Percentiles rank a stretch among this genome's conserved stretches.
Conservation (phyloP, 2,113 vertebrate species). For the Corythaeola cristata region DNA sequence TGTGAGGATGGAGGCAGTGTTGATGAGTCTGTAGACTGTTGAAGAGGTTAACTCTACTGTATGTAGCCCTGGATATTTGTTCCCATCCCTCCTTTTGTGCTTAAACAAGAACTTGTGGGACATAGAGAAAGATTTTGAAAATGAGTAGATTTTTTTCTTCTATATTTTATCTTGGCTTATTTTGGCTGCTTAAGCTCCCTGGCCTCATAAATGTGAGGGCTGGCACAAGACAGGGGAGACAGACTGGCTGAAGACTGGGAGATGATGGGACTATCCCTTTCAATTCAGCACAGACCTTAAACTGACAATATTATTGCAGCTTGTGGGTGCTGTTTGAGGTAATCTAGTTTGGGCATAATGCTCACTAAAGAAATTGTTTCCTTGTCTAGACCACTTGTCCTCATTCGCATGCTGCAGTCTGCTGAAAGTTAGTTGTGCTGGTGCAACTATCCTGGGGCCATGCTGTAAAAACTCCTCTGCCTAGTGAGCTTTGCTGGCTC, state of each 20-base stretch:
- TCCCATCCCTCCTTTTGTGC: neutral
- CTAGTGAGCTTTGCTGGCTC: neutral
- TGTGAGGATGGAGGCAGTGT: neutral
- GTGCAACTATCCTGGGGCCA: neutral
- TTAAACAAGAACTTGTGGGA: neutral
- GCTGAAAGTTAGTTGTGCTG: neutral
- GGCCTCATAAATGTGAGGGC: neutral
- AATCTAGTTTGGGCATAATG: accelerated
- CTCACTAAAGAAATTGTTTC: neutral
- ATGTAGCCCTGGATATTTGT: neutral
- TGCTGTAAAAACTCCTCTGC: neutral
- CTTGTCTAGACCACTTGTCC: neutral
- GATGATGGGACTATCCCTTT: neutral
- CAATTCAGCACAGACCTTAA: neutral
- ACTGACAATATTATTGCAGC: neutral
- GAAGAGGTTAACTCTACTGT: neutral
- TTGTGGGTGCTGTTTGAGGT: neutral
- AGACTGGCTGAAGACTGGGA: neutral
- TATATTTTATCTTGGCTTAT: neutral
- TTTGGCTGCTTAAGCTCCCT: neutral
- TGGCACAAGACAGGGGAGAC: neutral
- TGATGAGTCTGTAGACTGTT: neutral
- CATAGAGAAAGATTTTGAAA: neutral
- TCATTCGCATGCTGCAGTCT: neutral
- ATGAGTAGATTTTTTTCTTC: neutral